These are phyloP conservation scores for Eristalinus sepulchralis DNA, from an alignment of 2,888 invertebrate species.

Conservation along the genomic window DNA sequence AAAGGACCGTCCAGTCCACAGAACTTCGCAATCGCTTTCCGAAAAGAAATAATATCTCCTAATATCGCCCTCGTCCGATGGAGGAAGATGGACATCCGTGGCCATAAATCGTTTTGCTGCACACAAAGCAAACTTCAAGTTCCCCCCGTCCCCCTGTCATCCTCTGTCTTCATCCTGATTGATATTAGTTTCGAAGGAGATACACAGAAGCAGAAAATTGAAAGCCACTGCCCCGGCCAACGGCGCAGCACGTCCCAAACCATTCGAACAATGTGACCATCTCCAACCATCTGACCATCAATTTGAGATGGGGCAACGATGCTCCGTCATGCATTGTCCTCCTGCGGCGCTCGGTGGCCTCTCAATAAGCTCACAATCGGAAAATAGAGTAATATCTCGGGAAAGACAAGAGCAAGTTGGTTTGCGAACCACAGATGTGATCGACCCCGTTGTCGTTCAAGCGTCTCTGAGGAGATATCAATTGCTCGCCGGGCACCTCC, in stretches of 20 bases:
- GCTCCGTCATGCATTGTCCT: constrained; percentile 12
- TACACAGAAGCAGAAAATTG: constrained; percentile 40
- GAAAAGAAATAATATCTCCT: neutral
- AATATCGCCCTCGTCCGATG: neutral
- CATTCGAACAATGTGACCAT: neutral
- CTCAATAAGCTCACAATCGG: constrained; percentile 27
- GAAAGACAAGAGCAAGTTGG: constrained; percentile 2
- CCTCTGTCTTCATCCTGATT: constrained; percentile 20
- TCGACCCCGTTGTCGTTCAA: neutral
- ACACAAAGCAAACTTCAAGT: neutral
- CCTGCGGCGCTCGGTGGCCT: neutral
- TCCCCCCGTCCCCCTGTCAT: neutral
- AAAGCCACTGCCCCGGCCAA: constrained; percentile 16
- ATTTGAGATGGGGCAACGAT: constrained; percentile 21
- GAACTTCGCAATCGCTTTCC: neutral
- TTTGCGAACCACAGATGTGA: constrained; percentile 34
- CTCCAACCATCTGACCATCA: constrained; percentile 38
- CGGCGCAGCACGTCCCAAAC: constrained; percentile 30
- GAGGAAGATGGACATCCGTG: neutral
- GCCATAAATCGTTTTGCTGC: neutral
- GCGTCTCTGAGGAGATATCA: constrained; percentile 25
- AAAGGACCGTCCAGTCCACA: neutral
- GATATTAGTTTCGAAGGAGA: constrained; percentile 47
- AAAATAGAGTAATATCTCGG: constrained; percentile 61
- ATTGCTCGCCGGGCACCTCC: constrained; percentile 7